Evolutionary conservation across 2,797 vertebrate species (phyloP).

Genomic region (Tinamus major): DNA sequence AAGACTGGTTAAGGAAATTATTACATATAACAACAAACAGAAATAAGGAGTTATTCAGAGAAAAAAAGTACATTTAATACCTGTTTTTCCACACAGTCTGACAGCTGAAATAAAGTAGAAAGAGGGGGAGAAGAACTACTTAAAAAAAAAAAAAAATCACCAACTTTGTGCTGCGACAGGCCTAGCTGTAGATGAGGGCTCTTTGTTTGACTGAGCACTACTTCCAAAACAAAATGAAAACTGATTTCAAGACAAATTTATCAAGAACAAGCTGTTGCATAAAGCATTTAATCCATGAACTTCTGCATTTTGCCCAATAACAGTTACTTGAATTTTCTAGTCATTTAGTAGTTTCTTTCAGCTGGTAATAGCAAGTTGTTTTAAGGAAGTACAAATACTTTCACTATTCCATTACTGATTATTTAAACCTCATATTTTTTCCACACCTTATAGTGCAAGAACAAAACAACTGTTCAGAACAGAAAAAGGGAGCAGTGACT

Average conservation of each 20-base stretch:
- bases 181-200: neutral
- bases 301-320: neutral
- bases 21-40: neutral
- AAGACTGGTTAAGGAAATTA: neutral
- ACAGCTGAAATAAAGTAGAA: neutral
- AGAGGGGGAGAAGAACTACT: neutral
- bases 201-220: neutral
- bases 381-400: neutral
- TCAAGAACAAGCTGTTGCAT: neutral
- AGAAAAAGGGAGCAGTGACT: neutral
- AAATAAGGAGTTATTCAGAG: neutral
- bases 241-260: neutral
- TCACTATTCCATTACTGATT: neutral
- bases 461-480: neutral
- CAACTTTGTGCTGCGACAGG: neutral
- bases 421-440: neutral
- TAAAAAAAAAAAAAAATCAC: rapidly evolving
- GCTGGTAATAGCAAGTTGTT: neutral
- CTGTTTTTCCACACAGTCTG: neutral
- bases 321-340: neutral
- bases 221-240: neutral
- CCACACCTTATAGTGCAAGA: neutral
- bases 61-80: neutral
- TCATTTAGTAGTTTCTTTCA: neutral
- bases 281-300: neutral